A percentile compares a stretch with the other conserved stretches of the same genome.
Conservation (phyloP, 1,140 invertebrate species). For the Lepidurus packardi region DNA sequence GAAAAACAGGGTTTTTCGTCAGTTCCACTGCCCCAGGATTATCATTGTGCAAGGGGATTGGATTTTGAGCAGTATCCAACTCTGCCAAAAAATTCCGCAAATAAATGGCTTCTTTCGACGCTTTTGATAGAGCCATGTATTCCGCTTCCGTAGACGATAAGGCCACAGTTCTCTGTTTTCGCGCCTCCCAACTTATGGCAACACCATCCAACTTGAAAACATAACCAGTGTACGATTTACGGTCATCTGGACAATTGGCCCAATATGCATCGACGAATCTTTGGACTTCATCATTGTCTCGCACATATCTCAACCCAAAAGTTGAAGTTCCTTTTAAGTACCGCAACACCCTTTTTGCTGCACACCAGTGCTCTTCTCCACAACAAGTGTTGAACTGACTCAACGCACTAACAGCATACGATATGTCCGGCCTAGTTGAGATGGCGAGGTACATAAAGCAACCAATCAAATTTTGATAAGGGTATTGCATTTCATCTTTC, state of each 20-base stretch:
- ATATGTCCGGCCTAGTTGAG: conserved; percentile 37
- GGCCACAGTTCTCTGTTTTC: neutral
- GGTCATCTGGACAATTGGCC: conserved; percentile 29
- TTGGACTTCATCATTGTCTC: too few species aligned
- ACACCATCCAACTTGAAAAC: conserved; percentile 39
- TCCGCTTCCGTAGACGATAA: conserved; percentile 11
- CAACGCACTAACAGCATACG: conserved; percentile 45
- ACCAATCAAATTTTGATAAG: conserved; percentile 43
- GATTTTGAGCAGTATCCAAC: conserved; percentile 35
- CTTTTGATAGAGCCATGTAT: conserved; percentile 32
- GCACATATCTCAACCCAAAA: too few species aligned
- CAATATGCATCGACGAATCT: too few species aligned
- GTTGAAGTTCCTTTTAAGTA: too few species aligned
- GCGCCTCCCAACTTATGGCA: conserved; percentile 37
- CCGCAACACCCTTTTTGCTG: too few species aligned
- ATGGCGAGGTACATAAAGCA: conserved; percentile 37
- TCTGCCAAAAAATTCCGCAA: conserved; percentile 38
- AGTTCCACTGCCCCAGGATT: too few species aligned
- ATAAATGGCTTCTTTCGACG: conserved; percentile 41
- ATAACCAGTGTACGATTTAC: conserved; percentile 41
- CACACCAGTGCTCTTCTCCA: neutral
- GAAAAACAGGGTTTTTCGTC: too few species aligned
- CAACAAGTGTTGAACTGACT: conserved; percentile 46
- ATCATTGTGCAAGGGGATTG: conserved; percentile 39
- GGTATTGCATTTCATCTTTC: neutral